Evolutionary conservation across 2,888 invertebrate genomes (phyloP), one percentile per base, ranked within the genome.

Genomic region (Mylabris sibirica): DNA sequence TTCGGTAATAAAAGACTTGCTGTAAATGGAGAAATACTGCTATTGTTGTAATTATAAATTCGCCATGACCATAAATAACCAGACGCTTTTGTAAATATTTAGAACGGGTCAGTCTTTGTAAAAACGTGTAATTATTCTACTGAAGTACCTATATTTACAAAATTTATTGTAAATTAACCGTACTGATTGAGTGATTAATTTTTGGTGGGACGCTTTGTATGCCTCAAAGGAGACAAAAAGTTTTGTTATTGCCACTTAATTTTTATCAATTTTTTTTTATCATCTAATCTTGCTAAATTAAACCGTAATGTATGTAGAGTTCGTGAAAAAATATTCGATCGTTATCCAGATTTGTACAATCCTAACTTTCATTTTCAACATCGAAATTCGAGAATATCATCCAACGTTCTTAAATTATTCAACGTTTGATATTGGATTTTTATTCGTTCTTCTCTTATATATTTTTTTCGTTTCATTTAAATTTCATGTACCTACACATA

Each of bases 391-490:
- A 44, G 53, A 53, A 24, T 53, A 24, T 24, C 22, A 53, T 24
- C 53, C 12, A 24, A 53, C 53, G 14, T 53, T 53, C 53, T 53
- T 24, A 53, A 53, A 49, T 49, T 49, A 49, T 49, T 49, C 49
- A 49, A 49, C 49, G 20, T 49, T 49, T 20, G 49, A 49, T 49
- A 49, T 49, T 49, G 49, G 49, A 49, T 20, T 49, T 49, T 49
- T 20, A 49, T 49, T 49, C 49, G 20, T 20, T 49, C 9, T 9
- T 20, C 49, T 11, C 49, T 49, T 49, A 20, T 49, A 20, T 20
- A 3, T 20, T 49, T 20, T 17, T 20, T 9, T 6, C 9, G n/a
- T 20, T 3, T 20, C 9, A 49, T 49, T 20, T 49, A 22, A 49
- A 49, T 17, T 49, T 49, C 2, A 49, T 14, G 14, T 14, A 44